These are phyloP conservation scores for Aphaenogaster floridana DNA, from an alignment of 1,140 invertebrate genomes.

Conservation along the genomic window DNA sequence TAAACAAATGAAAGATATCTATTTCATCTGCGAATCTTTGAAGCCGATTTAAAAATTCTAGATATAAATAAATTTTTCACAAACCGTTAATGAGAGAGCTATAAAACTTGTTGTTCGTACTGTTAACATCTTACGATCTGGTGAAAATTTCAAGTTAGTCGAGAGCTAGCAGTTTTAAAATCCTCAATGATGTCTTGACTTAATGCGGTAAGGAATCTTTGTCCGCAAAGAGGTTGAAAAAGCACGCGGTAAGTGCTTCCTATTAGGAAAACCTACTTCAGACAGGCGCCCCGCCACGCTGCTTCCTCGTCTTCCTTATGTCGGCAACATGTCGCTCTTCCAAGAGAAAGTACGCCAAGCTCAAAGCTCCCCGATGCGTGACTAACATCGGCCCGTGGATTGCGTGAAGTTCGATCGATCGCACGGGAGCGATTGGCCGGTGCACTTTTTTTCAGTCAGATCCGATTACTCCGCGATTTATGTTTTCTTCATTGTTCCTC, in stretches of 20 bases:
- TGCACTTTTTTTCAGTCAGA: conserved; percentile 21
- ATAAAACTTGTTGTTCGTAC: neutral
- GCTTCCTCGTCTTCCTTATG: conserved; percentile 31
- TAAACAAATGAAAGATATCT: neutral
- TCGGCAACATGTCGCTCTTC: conserved; percentile 17
- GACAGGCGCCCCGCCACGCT: conserved; percentile 52
- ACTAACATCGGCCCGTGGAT: conserved; percentile 63
- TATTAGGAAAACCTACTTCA: conserved; percentile 58
- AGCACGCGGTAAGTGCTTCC: conserved; percentile 41
- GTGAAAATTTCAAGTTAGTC: neutral
- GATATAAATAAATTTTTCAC: neutral
- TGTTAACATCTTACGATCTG: neutral
- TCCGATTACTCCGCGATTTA: conserved; percentile 44
- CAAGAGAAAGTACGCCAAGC: conserved; percentile 35
- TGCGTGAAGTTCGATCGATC: conserved; percentile 44
- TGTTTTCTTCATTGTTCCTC: conserved; percentile 29
- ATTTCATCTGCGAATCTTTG: neutral
- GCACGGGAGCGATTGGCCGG: neutral
- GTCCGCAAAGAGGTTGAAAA: conserved; percentile 23
- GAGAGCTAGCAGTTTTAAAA: neutral
- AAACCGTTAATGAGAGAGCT: neutral
- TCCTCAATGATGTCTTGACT: neutral
- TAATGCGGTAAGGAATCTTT: neutral
- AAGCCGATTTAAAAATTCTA: neutral
- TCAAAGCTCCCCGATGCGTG: conserved; percentile 48